Base-by-base conservation (phyloP, 2,113 vertebrate genomes). In the Pithys albifrons region DNA sequence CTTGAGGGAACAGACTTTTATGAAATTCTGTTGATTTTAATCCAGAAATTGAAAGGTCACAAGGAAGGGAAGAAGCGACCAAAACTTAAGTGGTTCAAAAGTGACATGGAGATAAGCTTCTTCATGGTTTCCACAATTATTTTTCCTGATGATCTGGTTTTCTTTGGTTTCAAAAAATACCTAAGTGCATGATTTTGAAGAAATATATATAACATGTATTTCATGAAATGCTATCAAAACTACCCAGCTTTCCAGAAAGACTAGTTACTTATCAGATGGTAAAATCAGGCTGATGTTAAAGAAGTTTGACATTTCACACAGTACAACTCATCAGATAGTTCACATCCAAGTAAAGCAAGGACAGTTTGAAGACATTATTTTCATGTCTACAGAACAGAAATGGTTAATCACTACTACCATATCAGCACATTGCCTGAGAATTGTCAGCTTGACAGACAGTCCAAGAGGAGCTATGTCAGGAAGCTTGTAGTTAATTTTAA, bases 401-500 rank as follows among this genome's bases (percentile, higher is more conserved):
- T 23, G 19, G 49, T 92, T 88, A 65, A 91, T 72, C 37, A 5
- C 8, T 45, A 45, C 23, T n/a, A 39, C 27, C 31, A 13, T 12
- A 79, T 31, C n/a, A 89, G 76, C 62, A 62, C 20, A 54, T 8
- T 62, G 80, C 48, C 43, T 69, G 61, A 89, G 39, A 81, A 64
- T 10, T 69, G 14, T n/a, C 45, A 88, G 41, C 25, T 76, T 75
- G 25, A 92, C 48, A 73, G 54, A 31, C 12, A 70, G 70, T 29
- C 46, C 83, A 76, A 83, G 20, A 51, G 9, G 4, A 80, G 71
- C 15, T 20, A 23, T 14, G 72, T 94, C 88, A 94, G 59, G 54
- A 35, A 76, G 52, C 66, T 88, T 94, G 57, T 59, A 91, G 29
- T 28, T 31, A 93, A 80, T 88, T 88, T 91, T 49, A 96, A 96